Evolutionary conservation across 2,797 vertebrate genomes (phyloP), one percentile per base, ranked within the genome.

Genomic region (Hyperoplus lanceolatus): DNA sequence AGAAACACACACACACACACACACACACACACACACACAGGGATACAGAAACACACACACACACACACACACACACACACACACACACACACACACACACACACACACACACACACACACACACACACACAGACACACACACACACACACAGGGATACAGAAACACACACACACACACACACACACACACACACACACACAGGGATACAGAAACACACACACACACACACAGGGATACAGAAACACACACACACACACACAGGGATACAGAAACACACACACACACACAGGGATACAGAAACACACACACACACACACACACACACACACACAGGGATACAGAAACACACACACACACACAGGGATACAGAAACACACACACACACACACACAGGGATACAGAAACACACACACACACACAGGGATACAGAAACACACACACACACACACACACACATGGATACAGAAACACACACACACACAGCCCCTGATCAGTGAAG

Each of bases 401-500:
- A 21, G 21, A 21, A 21, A 21, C 21, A 21, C 21, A 21, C 21
- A 21, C 21, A 21, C 21, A 21, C 21, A 21, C 21, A 21, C 21
- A 21, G 21, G 1, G 21, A 21, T 21, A 21, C 21, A 21, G 21
- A 21, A 21, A 21, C 42, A 43, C 10, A 43, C 6, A 43, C 10
- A 43, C 57, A n/a, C n/a, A n/a, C n/a, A 59, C 54, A 36, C 54
- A 56, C 54, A 13, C 21, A 36, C 4, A 36, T 1, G 21, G 21
- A 21, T 21, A 21, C 21, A 21, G 21, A 21, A 21, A 21, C 21
- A 29, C 8, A 54, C 21, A 29, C 18, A 29, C 53, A 55, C 53
- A 55, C 18, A 6, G 21, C 21, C 21, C 42, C 12, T 16, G 21
- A 10, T 46, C 29, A 0, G 98, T 92, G 56, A 53, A 18, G 68